Conservation (phyloP, 2,113 vertebrate species). For the Chamaea fasciata region DNA sequence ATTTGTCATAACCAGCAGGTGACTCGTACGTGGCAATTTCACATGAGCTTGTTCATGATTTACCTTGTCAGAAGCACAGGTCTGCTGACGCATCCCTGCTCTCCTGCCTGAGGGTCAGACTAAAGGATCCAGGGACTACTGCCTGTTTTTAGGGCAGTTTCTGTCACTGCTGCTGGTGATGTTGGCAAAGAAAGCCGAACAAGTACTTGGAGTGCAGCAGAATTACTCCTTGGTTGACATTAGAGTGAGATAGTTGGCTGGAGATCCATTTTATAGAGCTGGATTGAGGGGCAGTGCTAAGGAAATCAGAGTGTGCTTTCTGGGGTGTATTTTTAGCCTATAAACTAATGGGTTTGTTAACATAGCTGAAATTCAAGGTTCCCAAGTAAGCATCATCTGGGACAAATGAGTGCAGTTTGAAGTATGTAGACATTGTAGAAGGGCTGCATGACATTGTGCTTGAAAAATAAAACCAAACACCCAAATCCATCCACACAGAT, state of each 20-base stretch:
- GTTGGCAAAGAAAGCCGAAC: not conserved
- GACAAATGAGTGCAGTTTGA: not conserved
- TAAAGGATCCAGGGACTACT: not conserved
- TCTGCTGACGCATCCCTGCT: accelerated
- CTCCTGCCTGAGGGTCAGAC: not conserved
- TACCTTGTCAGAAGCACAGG: not conserved
- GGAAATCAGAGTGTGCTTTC: not conserved
- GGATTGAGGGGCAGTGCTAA: not conserved
- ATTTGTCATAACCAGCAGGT: not conserved
- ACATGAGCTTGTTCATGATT: not conserved
- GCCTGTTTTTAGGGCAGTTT: not conserved
- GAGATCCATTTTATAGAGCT: not conserved
- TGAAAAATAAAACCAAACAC: not conserved
- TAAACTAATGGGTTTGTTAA: not conserved
- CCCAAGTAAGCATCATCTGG: not conserved
- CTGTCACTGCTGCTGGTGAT: not conserved
- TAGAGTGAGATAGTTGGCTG: not conserved
- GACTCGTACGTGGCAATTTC: not conserved
- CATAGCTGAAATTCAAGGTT: not conserved
- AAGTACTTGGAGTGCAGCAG: not conserved
- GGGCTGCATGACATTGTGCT: not conserved
- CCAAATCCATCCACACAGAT: not conserved
- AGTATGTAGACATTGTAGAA: not conserved
- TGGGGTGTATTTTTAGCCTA: not conserved
- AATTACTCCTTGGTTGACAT: not conserved